Evolutionary conservation across 2,888 invertebrate species (phyloP), one percentile per base, ranked within the genome.

Genomic region (Macaria notata): DNA sequence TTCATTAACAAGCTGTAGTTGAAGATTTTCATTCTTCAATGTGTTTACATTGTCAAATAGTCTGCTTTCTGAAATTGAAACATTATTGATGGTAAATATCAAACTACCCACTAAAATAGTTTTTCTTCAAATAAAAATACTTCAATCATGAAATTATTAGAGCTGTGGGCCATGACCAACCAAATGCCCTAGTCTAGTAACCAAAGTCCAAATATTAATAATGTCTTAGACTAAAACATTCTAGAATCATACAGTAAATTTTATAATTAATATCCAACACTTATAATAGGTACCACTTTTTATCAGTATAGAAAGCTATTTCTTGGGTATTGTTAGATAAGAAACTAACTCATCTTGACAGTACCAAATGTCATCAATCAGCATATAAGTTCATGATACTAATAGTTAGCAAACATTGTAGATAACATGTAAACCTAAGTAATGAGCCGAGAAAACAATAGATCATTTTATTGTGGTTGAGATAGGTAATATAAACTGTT

Each of bases 1-100:
- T 79, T 98, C 98, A 89, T 96, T 96, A 69, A 96, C 95, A 62
- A 98, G 94, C 8, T 96, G 95, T 39, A 98, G 88, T 68, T 97
- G 96, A 31, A 97, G 90, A 82, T 98, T 98, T 86, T 98, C 97
- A 68, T 94, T 93, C 75, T 95, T 94, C 55, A 98, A 84, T 45
- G 95, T 94, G 72, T 96, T 96, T 30, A 95, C 94, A 84, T 93
- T 95, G 79, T 98, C 98, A 84, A 97, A 96, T 47, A 98, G 88
- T 69, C 95, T 94, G 84, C 96, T 97, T 86, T 98, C 98, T 98
- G 88, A 59, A 93, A 92, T 66, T 63, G 46, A 65, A 56, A 73
- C 64, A 55, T 61, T 31, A 52, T 29, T 61, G 7, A 44, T 6
- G 3, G n/a, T 9, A 42, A 9, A 45, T 45, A 7, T 8, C 4